Evolutionary conservation across 2,113 vertebrate species (phyloP), one percentile per base, ranked within the genome.

Genomic region (Elachura formosa): DNA sequence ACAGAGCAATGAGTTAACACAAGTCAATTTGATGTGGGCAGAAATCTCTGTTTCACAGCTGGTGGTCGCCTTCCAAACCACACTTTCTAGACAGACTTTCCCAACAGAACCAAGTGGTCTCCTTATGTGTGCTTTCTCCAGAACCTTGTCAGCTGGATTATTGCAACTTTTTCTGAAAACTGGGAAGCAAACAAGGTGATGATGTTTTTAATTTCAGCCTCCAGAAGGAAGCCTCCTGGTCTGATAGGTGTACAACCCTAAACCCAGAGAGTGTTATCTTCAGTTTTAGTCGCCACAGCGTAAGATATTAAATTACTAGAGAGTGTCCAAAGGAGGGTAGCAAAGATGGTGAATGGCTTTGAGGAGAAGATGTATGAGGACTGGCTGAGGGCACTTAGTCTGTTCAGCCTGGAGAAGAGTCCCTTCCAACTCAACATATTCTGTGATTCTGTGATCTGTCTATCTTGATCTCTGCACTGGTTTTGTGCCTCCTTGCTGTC

Each of bases 321-420:
- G 14, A 28, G 10, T 14, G 14, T 61, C 45, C 38, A 52, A 52
- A 59, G 22, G 38, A 45, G 5, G 4, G 6, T 26, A 9, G 19
- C 14, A 33, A 45, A 21, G 63, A 10, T 5, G 6, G 26, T 61
- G 63, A 52, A 61, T 22, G 23, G 6, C 63, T 28, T 68, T 52
- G 54, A 52, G 33, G 12, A 19, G 33, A 68, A 19, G 84, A 4
- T 11, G 5, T 12, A 5, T 36, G 45, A 36, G 26, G 26, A 33
- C 6, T 0, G 0, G 17, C 18, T 77, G 28, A 52, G 12, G 15
- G 5, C 5, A 13, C n/a, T 20, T 61, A 28, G 23, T 36, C 21
- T 43, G 36, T 24, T 77, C 63, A 61, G 19, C 38, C 72, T 45
- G 38, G 45, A 43, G 36, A 43, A 17, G 61, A 18, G 5, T 29